Conservation (phyloP, 2,797 vertebrate genomes). For the Peromyscus attwateri region DNA sequence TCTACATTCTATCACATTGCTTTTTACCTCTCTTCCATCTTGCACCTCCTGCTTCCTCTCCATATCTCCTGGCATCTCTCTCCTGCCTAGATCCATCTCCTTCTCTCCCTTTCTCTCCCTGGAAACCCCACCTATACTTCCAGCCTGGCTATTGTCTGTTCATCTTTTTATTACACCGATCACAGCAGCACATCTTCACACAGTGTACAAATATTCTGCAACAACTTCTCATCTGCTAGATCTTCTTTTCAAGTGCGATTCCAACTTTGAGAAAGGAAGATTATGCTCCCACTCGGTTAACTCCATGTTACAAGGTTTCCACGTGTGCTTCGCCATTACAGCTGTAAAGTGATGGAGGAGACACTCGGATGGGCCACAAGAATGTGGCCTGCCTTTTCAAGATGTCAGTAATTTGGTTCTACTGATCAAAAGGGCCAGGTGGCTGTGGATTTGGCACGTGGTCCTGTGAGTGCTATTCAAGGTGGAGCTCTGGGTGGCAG, state of each 20-base stretch:
- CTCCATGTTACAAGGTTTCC: not conserved
- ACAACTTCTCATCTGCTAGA: not conserved
- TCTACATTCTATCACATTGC: no score
- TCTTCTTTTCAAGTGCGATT: not conserved
- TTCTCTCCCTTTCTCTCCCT: no score
- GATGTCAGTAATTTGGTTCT: constrained; percentile 10
- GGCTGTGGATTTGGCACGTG: not conserved
- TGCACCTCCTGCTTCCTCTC: no score
- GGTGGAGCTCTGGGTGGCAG: not conserved
- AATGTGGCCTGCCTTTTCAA: not conserved
- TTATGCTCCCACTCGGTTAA: not conserved
- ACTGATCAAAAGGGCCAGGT: not conserved
- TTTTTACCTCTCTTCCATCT: no score
- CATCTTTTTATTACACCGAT: no score
- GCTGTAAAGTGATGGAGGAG: not conserved
- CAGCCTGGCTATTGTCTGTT: no score
- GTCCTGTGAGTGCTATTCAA: not conserved
- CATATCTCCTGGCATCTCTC: no score
- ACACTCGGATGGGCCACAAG: not conserved
- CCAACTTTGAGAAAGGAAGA: not conserved
- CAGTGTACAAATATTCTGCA: no score
- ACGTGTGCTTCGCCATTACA: not conserved
- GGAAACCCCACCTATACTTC: no score
- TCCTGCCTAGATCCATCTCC: no score
- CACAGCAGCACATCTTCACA: no score